Evolutionary conservation across 1,140 invertebrate genomes (phyloP).

Genomic region (Gyrodactylus bullatarudis): DNA sequence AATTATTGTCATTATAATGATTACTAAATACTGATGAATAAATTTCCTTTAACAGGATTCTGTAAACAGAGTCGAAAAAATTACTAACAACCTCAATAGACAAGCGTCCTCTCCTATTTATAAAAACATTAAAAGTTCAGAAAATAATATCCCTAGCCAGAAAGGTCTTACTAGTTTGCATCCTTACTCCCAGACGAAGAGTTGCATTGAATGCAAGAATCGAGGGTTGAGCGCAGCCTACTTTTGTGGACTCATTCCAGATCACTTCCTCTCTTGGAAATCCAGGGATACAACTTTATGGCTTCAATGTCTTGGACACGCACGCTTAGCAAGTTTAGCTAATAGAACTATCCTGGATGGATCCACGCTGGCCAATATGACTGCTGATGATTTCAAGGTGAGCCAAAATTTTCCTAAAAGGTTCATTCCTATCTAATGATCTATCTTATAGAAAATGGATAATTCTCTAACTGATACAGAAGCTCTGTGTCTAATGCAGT

Average conservation of each 20-base stretch:
- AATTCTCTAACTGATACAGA: neutral
- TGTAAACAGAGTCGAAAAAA: no score
- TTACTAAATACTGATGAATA: no score
- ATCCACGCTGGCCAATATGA: neutral
- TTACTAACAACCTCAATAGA: no score
- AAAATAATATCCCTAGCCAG: no score
- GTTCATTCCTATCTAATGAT: neutral
- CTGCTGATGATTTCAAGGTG: neutral
- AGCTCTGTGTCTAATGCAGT: neutral
- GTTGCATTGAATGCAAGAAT: neutral
- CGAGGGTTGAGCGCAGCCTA: neutral
- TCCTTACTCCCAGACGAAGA: no score
- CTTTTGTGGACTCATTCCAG: neutral
- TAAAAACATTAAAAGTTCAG: no score
- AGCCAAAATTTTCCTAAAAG: neutral
- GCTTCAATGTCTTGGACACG: neutral
- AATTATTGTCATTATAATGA: no score
- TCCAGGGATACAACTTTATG: neutral
- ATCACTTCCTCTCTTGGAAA: neutral
- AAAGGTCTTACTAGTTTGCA: no score
- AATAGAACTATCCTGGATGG: neutral
- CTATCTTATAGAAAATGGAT: neutral
- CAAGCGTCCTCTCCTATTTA: no score
- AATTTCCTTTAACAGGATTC: no score
- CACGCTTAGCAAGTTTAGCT: neutral